Evolutionary conservation across 2,113 vertebrate genomes (phyloP).

Genomic region (Corythornis vintsioides): DNA sequence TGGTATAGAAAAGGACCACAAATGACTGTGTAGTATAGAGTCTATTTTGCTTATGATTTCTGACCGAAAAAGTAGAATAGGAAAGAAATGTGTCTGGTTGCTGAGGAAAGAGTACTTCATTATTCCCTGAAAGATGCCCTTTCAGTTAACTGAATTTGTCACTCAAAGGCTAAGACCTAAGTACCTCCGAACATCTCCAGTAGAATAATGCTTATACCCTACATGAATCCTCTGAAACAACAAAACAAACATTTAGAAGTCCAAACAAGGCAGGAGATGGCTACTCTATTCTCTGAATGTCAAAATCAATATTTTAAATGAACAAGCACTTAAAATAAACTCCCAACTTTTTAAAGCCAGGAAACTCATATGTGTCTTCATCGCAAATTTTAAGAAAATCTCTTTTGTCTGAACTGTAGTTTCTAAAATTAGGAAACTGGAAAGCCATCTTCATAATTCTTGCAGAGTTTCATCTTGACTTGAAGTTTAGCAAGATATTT

Average conservation of each 20-base stretch:
- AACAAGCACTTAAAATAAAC: neutral
- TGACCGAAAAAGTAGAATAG: neutral
- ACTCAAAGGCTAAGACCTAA: neutral
- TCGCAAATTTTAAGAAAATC: neutral
- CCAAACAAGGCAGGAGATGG: neutral
- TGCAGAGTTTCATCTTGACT: neutral
- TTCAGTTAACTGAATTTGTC: neutral
- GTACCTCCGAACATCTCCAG: neutral
- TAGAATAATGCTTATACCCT: neutral
- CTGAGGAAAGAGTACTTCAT: neutral
- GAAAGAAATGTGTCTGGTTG: neutral
- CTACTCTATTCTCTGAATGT: neutral
- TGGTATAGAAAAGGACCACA: neutral
- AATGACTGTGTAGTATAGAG: neutral
- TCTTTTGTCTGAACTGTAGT: neutral
- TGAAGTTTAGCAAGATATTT: neutral
- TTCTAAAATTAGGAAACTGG: neutral
- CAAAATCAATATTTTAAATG: neutral
- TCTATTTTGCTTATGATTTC: neutral
- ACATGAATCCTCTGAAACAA: neutral
- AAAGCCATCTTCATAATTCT: neutral
- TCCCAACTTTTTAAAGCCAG: neutral
- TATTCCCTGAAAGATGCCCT: neutral
- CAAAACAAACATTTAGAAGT: neutral
- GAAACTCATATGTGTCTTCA: neutral